Evolutionary conservation across 2,888 invertebrate species (phyloP).

Genomic region (Caenorhabditis auriculariae): DNA sequence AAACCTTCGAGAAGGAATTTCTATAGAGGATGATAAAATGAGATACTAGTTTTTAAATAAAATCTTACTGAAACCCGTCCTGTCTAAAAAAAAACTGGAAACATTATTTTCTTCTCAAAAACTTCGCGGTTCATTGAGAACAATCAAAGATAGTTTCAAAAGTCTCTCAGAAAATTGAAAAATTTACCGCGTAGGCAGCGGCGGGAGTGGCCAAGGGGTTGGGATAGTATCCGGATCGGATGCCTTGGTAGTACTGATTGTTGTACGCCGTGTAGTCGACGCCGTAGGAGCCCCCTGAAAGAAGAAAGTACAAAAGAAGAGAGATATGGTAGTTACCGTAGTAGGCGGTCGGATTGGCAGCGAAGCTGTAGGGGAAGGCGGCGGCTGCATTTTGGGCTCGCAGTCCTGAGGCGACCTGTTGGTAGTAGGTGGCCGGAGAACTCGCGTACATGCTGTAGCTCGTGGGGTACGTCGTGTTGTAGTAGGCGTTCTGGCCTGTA

Average conservation of each 20-base stretch:
- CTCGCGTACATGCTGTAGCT: conserved; percentile 33
- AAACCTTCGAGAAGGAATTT: too few species aligned
- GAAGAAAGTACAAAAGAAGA: background rate
- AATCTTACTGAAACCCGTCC: too few species aligned
- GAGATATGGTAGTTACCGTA: conserved; percentile 6
- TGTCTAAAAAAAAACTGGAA: too few species aligned
- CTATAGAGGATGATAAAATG: too few species aligned
- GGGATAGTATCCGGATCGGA: conserved; percentile 12
- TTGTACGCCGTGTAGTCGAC: conserved; percentile 35
- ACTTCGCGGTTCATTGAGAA: background rate
- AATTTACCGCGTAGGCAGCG: conserved; percentile 16
- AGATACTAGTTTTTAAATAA: too few species aligned
- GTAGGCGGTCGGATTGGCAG: conserved; percentile 5
- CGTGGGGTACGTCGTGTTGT: conserved; percentile 19
- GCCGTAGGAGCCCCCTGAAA: conserved; percentile 24
- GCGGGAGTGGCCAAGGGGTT: conserved; percentile 18
- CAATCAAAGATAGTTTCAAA: background rate
- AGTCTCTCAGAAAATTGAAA: background rate
- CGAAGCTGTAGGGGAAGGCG: conserved; percentile 10
- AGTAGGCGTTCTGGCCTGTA: conserved; percentile 11
- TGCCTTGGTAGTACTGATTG: conserved; percentile 23
- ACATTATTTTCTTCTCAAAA: too few species aligned
- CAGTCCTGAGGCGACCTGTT: conserved; percentile 22
- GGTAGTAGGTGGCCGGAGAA: conserved; percentile 29
- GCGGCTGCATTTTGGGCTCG: conserved; percentile 10